Evolutionary conservation across 2,113 vertebrate genomes (phyloP), one percentile per base, ranked within the genome.

Genomic region (Cinclus cinclus): DNA sequence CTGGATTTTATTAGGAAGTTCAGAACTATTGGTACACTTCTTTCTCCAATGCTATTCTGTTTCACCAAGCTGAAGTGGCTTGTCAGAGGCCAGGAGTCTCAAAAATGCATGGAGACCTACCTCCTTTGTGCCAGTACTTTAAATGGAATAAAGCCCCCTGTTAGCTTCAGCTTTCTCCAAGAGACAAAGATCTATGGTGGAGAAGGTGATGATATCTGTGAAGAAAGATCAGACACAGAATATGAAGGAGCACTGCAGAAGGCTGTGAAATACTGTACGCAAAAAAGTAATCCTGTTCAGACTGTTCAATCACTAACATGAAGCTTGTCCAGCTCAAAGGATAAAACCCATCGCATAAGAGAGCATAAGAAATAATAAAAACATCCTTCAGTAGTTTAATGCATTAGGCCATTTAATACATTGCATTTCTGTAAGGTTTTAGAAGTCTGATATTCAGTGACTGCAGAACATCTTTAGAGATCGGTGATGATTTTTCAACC

Each of bases 401-500:
- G 31, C 5, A 47, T 55, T 44, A 85, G 47, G 8, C 27, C 8
- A 21, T 44, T 77, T 44, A 60, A 60, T 60, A 23, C 16, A 46
- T 19, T 52, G 3, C 20, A 20, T 52, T 84, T 73, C 50, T 89
- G 4, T 74, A 65, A 41, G 37, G 14, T 69, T 87, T 33, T 87
- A 25, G 9, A 85, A 73, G 14, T 39, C 41, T 58, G n/a, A 62
- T 19, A 18, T 64, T 52, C 30, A 42, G 13, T 84, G 56, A 7
- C 47, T 63, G 56, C 58, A 47, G 56, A 87, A 42, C 33, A 33
- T 44, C 37, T 90, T 78, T 46, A 71, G n/a, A 73, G 25, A 50
- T 7, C 0, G 0, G 17, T 63, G 53, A 58, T 27, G 8, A 47
- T 77, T 71, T 75, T 58, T 42, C 69, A 69, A 16, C 23, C 5